A percentile compares a stretch with the other conserved stretches of the same genome.
These are phyloP conservation scores for Alviniconcha strummeri DNA, from an alignment of 2,888 invertebrate genomes.

Conservation along the genomic window DNA sequence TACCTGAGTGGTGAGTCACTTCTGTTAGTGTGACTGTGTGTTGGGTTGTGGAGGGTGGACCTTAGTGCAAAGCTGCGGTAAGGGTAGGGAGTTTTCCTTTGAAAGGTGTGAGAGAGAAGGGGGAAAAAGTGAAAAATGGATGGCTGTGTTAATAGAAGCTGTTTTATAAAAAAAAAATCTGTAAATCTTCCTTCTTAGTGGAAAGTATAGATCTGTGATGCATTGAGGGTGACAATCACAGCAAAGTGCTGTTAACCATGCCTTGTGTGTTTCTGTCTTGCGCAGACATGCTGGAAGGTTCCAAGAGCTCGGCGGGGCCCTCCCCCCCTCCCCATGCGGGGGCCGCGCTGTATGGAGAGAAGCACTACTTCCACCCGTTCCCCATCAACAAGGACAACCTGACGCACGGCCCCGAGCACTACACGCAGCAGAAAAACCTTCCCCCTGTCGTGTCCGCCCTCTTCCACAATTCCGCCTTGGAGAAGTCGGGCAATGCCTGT, in stretches of 20 bases:
- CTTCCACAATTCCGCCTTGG: constrained; percentile 51
- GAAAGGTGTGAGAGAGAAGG: too few relatives aligned
- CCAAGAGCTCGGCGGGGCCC: constrained; percentile 60
- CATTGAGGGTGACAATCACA: too few relatives aligned
- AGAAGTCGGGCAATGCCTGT: constrained; percentile 44
- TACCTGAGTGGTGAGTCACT: constrained; percentile 59
- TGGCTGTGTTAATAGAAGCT: too few relatives aligned
- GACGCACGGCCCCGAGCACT: constrained; percentile 32
- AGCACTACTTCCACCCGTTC: constrained; percentile 49
- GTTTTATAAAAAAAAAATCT: too few relatives aligned
- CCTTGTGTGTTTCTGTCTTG: constrained; percentile 7
- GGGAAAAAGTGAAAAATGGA: too few relatives aligned
- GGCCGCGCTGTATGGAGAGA: constrained; percentile 47
- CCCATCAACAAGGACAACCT: constrained; percentile 44
- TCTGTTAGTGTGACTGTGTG: not conserved
- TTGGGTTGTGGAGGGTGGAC: too few relatives aligned
- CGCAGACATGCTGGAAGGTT: constrained; percentile 59
- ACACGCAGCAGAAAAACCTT: constrained; percentile 35
- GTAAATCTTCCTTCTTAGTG: too few relatives aligned
- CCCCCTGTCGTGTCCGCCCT: constrained; percentile 51
- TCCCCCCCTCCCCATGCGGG: constrained; percentile 56
- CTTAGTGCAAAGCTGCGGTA: too few relatives aligned
- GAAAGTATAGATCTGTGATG: too few relatives aligned
- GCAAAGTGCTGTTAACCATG: too few relatives aligned
- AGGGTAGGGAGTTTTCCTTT: too few relatives aligned